Evolutionary conservation across 2,888 invertebrate species (phyloP).

Genomic region (Helleia helle): DNA sequence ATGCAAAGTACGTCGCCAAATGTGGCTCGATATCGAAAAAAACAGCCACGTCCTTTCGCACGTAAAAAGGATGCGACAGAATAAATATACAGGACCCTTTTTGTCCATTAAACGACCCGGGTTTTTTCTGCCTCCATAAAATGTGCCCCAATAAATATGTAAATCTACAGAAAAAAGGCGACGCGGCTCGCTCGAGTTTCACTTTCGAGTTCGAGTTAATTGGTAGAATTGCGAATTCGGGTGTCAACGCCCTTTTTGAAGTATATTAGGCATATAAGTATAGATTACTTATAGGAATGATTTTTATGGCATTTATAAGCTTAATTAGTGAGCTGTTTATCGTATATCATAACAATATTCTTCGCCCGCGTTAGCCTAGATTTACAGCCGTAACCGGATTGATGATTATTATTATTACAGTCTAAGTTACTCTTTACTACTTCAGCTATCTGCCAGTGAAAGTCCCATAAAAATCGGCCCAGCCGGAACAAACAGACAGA

Average conservation of each 20-base stretch:
- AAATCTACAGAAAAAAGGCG: conserved; percentile 60
- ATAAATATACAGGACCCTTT: conserved; percentile 74
- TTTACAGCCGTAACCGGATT: too few relatives aligned
- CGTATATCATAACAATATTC: too few relatives aligned
- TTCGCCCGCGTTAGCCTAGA: too few relatives aligned
- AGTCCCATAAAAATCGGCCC: too few relatives aligned
- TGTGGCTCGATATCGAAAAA: conserved; percentile 62
- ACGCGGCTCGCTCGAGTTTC: conserved; percentile 51
- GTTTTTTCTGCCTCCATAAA: conserved; percentile 69
- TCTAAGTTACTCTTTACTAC: too few relatives aligned
- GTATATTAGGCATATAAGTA: too few relatives aligned
- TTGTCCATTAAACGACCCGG: conserved; percentile 69
- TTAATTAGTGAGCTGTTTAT: too few relatives aligned
- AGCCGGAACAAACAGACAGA: too few relatives aligned
- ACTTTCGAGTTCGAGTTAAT: conserved; percentile 62
- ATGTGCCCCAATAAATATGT: conserved; percentile 74
- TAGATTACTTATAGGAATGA: too few relatives aligned
- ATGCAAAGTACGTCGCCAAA: conserved; percentile 72
- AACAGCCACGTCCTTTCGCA: conserved; percentile 62
- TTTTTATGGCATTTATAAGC: too few relatives aligned
- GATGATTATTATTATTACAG: too few relatives aligned
- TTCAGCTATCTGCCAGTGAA: too few relatives aligned
- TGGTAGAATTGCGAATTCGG: conserved; percentile 50
- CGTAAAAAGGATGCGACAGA: conserved; percentile 73
- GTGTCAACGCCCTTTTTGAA: conserved; percentile 52